Percentiles rank a stretch among this genome's conserved stretches.
These are phyloP conservation scores for Camarhynchus parvulus DNA, from an alignment of 2,113 vertebrate species.

Conservation along the genomic window DNA sequence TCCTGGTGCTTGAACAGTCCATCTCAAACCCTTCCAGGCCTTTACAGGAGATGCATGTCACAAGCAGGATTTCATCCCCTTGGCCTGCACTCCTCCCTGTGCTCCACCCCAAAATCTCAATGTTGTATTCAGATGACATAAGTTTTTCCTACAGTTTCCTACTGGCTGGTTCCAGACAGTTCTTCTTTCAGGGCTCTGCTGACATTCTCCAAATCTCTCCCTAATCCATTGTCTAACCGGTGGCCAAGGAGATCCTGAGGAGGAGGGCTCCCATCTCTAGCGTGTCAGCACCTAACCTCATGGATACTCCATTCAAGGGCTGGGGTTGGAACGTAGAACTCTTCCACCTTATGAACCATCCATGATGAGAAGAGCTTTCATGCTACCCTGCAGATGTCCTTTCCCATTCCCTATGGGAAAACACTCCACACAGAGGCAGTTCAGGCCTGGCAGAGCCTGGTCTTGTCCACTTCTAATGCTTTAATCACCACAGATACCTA, in stretches of 20 bases:
- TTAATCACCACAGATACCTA: background rate
- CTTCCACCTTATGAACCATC: background rate
- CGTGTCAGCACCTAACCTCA: background rate
- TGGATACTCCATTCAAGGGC: background rate
- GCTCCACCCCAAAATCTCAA: background rate
- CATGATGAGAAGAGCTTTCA: background rate
- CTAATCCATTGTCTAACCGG: background rate
- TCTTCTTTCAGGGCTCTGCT: background rate
- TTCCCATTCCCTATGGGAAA: background rate
- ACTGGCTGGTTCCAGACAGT: background rate
- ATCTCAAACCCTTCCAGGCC: background rate
- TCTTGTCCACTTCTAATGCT: background rate
- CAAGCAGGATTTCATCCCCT: background rate
- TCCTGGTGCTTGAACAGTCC: background rate
- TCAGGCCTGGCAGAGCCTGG: background rate
- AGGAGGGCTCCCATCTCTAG: background rate
- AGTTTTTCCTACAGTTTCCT: background rate
- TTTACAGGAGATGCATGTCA: background rate
- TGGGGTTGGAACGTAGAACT: rapidly evolving
- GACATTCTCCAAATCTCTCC: background rate
- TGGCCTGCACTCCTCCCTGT: background rate
- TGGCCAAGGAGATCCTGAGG: background rate
- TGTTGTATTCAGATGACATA: background rate
- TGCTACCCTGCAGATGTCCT: background rate
- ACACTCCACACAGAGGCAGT: background rate